Percentiles rank a stretch among this genome's conserved stretches.
These are phyloP conservation scores for Noctua fimbriata DNA, from an alignment of 2,888 invertebrate species.

Conservation along the genomic window DNA sequence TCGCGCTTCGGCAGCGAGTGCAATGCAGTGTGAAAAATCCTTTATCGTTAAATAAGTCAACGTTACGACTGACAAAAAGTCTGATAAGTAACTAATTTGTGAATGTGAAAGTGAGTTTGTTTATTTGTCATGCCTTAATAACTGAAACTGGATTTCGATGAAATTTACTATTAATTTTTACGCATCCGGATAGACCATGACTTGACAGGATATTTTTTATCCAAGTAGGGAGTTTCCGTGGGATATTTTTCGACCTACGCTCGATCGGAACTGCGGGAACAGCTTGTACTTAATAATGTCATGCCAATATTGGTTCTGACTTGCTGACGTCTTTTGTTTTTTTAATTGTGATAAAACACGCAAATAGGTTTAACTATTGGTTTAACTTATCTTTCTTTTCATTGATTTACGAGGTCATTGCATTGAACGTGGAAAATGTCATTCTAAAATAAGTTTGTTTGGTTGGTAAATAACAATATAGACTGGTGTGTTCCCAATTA, in stretches of 20 bases:
- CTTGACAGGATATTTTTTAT: neutral
- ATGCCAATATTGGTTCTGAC: neutral
- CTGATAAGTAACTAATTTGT: neutral
- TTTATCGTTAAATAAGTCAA: conserved; percentile 4
- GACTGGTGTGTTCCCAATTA: neutral
- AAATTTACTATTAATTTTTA: no score
- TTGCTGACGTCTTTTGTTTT: conserved; percentile 10
- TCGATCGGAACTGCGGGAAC: neutral
- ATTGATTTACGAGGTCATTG: conserved; percentile 29
- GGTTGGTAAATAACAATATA: conserved; percentile 9
- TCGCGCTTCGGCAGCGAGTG: neutral
- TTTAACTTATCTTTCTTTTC: conserved; percentile 6
- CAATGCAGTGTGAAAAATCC: conserved; percentile 19
- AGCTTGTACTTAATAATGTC: neutral
- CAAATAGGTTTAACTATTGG: conserved; percentile 5
- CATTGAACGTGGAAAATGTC: neutral
- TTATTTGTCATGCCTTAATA: neutral
- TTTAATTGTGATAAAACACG: conserved; percentile 22
- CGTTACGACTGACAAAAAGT: neutral
- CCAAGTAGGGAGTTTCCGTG: neutral
- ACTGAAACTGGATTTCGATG: neutral
- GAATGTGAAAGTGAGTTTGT: neutral
- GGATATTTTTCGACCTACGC: neutral
- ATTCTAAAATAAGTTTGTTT: neutral
- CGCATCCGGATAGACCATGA: neutral